A percentile compares a stretch with the other conserved stretches of the same genome.
These are phyloP conservation scores for Plagodis dolabraria DNA, from an alignment of 2,888 invertebrate genomes.

Conservation along the genomic window DNA sequence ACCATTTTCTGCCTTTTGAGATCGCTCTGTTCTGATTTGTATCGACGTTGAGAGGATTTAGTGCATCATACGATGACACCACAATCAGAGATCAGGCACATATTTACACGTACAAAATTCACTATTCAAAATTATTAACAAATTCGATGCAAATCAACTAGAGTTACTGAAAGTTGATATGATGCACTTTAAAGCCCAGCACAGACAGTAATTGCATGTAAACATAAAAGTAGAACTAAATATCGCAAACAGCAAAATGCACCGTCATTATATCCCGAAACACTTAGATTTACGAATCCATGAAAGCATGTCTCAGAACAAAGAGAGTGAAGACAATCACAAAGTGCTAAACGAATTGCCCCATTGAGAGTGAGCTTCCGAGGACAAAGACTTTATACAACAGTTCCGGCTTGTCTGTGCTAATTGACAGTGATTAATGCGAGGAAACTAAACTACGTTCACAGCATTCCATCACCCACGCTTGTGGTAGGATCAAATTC, in stretches of 20 bases:
- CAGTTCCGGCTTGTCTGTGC: constrained; percentile 80
- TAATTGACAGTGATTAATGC: constrained; percentile 71
- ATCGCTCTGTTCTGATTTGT: constrained; percentile 75
- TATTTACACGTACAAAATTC: constrained; percentile 36
- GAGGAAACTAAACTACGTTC: constrained; percentile 64
- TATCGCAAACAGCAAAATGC: constrained; percentile 77
- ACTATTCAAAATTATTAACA: constrained; percentile 40
- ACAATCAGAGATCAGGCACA: constrained; percentile 43
- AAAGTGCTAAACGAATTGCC: constrained; percentile 64
- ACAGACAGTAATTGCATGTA: constrained; percentile 79
- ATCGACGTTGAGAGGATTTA: constrained; percentile 67
- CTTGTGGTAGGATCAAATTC: constrained; percentile 67
- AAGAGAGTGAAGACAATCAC: constrained; percentile 64
- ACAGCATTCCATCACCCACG: constrained; percentile 69
- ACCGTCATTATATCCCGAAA: constrained; percentile 73
- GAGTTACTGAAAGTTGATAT: constrained; percentile 67
- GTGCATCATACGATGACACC: constrained; percentile 79
- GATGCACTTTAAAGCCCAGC: constrained; percentile 81
- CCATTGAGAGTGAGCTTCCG: constrained; percentile 73
- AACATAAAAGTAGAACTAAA: constrained; percentile 73
- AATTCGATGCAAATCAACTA: constrained; percentile 40
- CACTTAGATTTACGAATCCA: constrained; percentile 78
- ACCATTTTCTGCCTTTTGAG: constrained; percentile 79
- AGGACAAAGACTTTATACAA: constrained; percentile 75
- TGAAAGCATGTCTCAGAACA: constrained; percentile 84